Evolutionary conservation across 2,797 vertebrate species (phyloP).

Genomic region (Cetoscarus ocellatus): DNA sequence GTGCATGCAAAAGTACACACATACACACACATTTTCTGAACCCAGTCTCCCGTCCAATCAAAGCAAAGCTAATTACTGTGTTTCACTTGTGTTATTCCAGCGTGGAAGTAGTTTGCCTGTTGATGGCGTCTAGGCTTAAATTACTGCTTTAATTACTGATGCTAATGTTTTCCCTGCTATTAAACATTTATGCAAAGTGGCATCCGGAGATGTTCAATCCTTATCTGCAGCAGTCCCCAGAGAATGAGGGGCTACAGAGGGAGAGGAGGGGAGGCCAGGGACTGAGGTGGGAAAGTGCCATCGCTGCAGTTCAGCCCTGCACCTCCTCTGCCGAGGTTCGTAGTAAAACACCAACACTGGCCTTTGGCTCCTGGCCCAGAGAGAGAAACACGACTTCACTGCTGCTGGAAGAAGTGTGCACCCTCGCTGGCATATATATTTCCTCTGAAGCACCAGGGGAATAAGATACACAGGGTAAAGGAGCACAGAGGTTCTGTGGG

Average conservation of each 20-base stretch:
- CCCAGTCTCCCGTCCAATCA: slow-evolving; percentile 72
- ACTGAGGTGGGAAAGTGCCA: slow-evolving; percentile 68
- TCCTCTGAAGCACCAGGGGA: slow-evolving; percentile 30
- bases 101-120: slow-evolving; percentile 73
- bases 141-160: slow-evolving; percentile 86
- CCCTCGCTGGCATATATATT: slow-evolving; percentile 29
- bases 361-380: slow-evolving; percentile 66
- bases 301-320: slow-evolving; percentile 59
- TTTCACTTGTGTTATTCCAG: slow-evolving; percentile 77
- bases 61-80: slow-evolving; percentile 78
- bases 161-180: slow-evolving; percentile 85
- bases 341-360: slow-evolving; percentile 66
- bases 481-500: slow-evolving; percentile 41
- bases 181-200: slow-evolving; percentile 86
- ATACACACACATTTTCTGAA: slow-evolving; percentile 35
- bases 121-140: slow-evolving; percentile 80
- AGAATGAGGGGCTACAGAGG: slow-evolving; percentile 54
- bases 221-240: slow-evolving; percentile 78
- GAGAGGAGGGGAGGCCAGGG: slow-evolving; percentile 44
- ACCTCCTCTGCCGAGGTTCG: slow-evolving; percentile 13
- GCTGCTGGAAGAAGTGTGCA: slow-evolving; percentile 39
- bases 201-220: slow-evolving; percentile 82
- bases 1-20: slow-evolving; percentile 12
- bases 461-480: slow-evolving; percentile 51
- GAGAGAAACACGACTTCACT: slow-evolving; percentile 53